Evolutionary conservation across 2,888 invertebrate species (phyloP).

Genomic region (Aphelenchoides bicaudatus): DNA sequence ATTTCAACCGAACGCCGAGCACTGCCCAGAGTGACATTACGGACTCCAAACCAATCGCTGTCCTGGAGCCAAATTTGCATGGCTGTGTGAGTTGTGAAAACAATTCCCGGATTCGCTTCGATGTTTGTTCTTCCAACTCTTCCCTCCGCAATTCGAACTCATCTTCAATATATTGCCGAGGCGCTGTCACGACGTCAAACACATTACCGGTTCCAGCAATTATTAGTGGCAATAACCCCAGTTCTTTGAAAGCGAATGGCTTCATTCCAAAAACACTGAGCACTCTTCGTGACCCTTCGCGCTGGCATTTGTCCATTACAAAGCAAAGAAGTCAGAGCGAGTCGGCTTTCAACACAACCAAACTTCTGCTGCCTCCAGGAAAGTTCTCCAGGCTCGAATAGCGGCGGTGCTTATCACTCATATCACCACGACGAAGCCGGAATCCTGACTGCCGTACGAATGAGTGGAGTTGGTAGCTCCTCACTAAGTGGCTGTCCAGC

Average conservation of each 20-base stretch:
- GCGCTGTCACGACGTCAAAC: background rate
- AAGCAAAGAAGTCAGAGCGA: conserved; percentile 36
- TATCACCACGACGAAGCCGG: conserved; percentile 12
- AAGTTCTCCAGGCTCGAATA: background rate
- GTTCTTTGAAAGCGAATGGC: conserved; percentile 27
- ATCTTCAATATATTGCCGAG: conserved; percentile 18
- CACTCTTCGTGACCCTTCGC: conserved; percentile 26
- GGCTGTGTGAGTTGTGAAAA: conserved; percentile 24
- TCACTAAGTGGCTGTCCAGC: conserved; percentile 19
- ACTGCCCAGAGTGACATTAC: conserved; percentile 29
- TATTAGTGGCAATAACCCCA: conserved; percentile 15
- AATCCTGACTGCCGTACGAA: conserved; percentile 9
- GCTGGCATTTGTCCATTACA: conserved; percentile 30
- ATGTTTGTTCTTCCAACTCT: conserved; percentile 27
- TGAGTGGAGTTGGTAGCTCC: background rate
- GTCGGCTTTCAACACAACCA: conserved; percentile 28
- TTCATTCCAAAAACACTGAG: conserved; percentile 18
- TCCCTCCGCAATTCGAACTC: conserved; percentile 28
- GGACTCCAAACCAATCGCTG: conserved; percentile 22
- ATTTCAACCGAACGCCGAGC: conserved; percentile 21
- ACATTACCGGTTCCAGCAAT: conserved; percentile 24
- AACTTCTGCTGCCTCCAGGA: conserved; percentile 5
- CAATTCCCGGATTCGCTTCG: conserved; percentile 26
- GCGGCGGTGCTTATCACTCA: conserved; percentile 3
- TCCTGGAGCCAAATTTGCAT: conserved; percentile 23